Percentiles rank a stretch among this genome's conserved stretches.
Evolutionary conservation across 2,888 invertebrate species (phyloP).

Genomic region (Microctonus brassicae): DNA sequence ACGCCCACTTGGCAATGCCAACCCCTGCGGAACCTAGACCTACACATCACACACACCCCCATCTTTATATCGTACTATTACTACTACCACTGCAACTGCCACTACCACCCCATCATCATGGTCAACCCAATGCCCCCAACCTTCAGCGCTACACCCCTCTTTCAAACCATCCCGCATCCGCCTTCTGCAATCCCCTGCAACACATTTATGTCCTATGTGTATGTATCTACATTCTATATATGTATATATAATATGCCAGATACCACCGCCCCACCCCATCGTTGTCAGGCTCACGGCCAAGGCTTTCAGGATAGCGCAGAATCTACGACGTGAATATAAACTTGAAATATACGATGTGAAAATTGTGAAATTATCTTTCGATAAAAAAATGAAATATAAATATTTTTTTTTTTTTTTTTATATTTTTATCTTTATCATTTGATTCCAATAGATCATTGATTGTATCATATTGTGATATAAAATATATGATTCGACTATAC

Average conservation of each 20-base stretch:
- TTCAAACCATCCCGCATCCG: slow-evolving; percentile 26
- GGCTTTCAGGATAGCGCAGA: slow-evolving; percentile 22
- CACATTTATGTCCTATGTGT: too few relatives aligned
- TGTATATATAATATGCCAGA: slow-evolving; percentile 3
- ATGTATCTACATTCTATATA: too few relatives aligned
- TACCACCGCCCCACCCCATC: slow-evolving; percentile 1
- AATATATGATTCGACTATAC: too few relatives aligned
- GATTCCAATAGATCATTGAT: background rate
- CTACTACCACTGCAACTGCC: slow-evolving; percentile 12
- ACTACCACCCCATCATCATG: slow-evolving; percentile 41
- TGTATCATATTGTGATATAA: too few relatives aligned
- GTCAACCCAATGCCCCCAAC: slow-evolving; percentile 65
- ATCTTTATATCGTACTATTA: slow-evolving; percentile 13
- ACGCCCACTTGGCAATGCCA: slow-evolving; percentile 60
- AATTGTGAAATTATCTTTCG: slow-evolving; percentile 30
- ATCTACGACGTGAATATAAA: background rate
- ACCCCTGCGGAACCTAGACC: slow-evolving; percentile 66
- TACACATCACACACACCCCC: slow-evolving; percentile 49
- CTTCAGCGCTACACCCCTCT: slow-evolving; percentile 54
- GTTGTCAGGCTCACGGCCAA: slow-evolving; percentile 36
- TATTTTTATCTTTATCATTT: background rate
- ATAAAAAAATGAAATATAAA: background rate
- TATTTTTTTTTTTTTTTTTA: background rate
- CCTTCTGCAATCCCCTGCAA: slow-evolving; percentile 9
- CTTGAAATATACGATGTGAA: background rate